Evolutionary conservation across 2,888 invertebrate species (phyloP), one percentile per base, ranked within the genome.

Genomic region (Lasioglossum vierecki): DNA sequence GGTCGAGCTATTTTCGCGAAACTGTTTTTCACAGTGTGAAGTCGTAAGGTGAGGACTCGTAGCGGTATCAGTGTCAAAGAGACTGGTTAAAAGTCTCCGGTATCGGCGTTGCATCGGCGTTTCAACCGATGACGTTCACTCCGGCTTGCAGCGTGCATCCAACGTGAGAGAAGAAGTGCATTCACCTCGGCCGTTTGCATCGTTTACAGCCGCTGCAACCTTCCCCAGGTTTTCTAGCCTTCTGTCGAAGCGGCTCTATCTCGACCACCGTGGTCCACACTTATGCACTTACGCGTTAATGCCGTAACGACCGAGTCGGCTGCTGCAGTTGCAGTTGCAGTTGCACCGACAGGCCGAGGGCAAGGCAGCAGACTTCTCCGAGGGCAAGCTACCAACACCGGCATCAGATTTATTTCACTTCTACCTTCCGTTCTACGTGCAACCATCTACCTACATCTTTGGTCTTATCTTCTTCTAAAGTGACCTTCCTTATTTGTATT

Each of bases 281-380:
- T 89, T 91, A 89, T 88, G 89, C 90, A 86, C 91, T 91, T 90
- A 91, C 89, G 89, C 89, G 89, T 89, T 91, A 91, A 91, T 89
- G 90, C 88, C 85, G 88, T 89, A 89, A 89, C 91, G 88, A 91
- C 85, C 84, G 83, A 79, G 79, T 60, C 75, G 72, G 79, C 80
- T 79, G 82, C 80, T 63, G 79, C 73, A 71, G 88, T 82, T 82
- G 84, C 82, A 88, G 87, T 86, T 80, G 84, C 86, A 85, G 82
- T 86, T 85, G 68, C 82, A 63, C 68, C 75, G 85, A 85, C 75
- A 85, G 75, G 66, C 81, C 78, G 81, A 81, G 81, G 72, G 85
- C 78, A 85, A 75, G 72, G 75, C 72, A 44, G 75, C 72, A 39
- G 78, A 49, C 80, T 76, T 68, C 81, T 76, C 46, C 70, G 82